Evolutionary conservation across 2,113 vertebrate genomes (phyloP).

Genomic region (Aptenodytes forsteri): DNA sequence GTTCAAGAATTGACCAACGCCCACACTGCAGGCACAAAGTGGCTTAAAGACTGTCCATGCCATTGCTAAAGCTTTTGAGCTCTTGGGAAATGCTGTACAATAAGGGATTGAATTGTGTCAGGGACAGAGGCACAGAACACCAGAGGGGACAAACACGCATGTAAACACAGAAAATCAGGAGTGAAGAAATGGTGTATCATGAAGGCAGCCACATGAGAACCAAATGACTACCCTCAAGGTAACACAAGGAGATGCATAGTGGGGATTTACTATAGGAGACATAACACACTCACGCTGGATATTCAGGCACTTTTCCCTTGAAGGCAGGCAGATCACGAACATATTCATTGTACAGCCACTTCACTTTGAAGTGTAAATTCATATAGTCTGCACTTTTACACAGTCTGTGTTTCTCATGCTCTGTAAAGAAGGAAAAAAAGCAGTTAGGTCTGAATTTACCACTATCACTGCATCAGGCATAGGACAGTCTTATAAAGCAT

Average conservation of each 20-base stretch:
- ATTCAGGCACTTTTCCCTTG: slow-evolving; percentile 88
- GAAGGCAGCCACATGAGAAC: background rate
- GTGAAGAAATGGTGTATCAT: background rate
- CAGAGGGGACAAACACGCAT: background rate
- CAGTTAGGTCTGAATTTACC: background rate
- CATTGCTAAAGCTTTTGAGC: background rate
- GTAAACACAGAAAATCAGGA: background rate
- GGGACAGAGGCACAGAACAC: background rate
- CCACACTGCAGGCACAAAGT: background rate
- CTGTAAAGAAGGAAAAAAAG: slow-evolving; percentile 63
- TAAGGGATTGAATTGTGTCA: background rate
- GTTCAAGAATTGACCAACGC: background rate
- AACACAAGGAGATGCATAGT: background rate
- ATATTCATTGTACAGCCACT: slow-evolving; percentile 97
- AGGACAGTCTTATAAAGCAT: background rate
- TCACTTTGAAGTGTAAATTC: slow-evolving; percentile 99
- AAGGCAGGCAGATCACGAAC: slow-evolving; percentile 87
- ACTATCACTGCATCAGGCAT: background rate
- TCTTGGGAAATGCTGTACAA: background rate
- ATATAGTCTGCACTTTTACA: slow-evolving; percentile 99
- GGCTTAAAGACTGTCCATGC: background rate
- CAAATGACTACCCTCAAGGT: background rate
- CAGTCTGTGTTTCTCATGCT: slow-evolving; percentile 92
- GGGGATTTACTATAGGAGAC: background rate
- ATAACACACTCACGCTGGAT: slow-evolving; percentile 86